These are phyloP conservation scores for Microctonus aethiopoides DNA, from an alignment of 2,888 invertebrate genomes.

Conservation along the genomic window DNA sequence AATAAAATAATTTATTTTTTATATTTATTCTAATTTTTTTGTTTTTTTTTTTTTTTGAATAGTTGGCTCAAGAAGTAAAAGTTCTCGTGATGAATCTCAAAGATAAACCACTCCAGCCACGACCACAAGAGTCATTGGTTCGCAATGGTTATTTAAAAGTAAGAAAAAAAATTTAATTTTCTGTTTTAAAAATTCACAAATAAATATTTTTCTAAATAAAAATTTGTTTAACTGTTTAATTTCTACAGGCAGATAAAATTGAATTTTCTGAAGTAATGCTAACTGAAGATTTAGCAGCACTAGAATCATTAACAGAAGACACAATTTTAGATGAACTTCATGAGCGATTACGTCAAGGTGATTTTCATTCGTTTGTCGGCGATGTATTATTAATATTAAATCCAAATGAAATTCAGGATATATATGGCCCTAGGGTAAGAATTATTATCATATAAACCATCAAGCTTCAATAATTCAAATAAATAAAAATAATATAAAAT, in stretches of 20 bases:
- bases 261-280: constrained; percentile 78
- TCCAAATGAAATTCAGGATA: constrained; percentile 80
- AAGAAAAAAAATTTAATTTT: constrained; percentile 19
- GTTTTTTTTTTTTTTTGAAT: constrained; percentile 47
- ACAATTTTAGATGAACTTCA: constrained; percentile 76
- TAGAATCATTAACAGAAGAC: constrained; percentile 81
- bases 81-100: constrained; percentile 69
- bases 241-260: constrained; percentile 53
- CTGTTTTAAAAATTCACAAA: not conserved
- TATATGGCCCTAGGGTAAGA: constrained; percentile 80
- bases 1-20: not conserved
- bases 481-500: too few species aligned
- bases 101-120: constrained; percentile 69
- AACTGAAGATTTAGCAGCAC: constrained; percentile 84
- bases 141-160: constrained; percentile 65
- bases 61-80: constrained; percentile 81
- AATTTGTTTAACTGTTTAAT: not conserved
- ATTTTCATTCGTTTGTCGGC: constrained; percentile 82
- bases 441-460: too few species aligned
- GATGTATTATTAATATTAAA: constrained; percentile 83
- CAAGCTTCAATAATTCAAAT: too few species aligned
- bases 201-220: not conserved
- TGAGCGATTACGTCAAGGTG: constrained; percentile 75
- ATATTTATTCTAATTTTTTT: not conserved
- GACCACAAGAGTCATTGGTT: constrained; percentile 68